Conservation (phyloP, 1,140 invertebrate genomes). For the Vanessa tameamea region DNA sequence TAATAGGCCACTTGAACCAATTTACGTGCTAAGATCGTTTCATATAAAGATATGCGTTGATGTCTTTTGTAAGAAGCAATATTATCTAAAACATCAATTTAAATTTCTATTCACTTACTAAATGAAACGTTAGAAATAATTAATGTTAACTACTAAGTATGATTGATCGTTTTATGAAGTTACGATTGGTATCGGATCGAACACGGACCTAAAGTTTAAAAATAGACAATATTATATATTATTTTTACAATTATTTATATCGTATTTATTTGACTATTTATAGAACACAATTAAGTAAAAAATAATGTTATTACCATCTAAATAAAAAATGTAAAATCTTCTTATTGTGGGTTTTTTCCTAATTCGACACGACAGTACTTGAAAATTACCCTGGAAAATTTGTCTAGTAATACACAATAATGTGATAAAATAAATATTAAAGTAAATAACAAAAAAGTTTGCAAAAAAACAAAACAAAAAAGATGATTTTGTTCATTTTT, state of each 20-base stretch:
- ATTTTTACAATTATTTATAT: background rate
- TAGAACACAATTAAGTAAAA: background rate
- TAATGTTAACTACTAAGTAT: background rate
- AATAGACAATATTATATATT: background rate
- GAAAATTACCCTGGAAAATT: too few species aligned
- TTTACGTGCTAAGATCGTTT: background rate
- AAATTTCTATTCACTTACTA: background rate
- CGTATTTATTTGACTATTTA: background rate
- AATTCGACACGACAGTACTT: too few species aligned
- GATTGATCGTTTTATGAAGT: background rate
- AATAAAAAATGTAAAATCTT: background rate
- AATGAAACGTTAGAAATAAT: background rate
- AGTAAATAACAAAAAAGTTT: too few species aligned
- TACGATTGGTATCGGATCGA: background rate
- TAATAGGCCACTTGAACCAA: too few species aligned
- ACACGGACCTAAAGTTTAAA: background rate
- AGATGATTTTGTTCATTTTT: too few species aligned
- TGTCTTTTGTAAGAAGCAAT: conserved; percentile 37
- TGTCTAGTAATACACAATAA: too few species aligned
- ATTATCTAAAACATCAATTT: conserved; percentile 14
- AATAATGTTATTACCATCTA: background rate
- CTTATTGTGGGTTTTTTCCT: too few species aligned
- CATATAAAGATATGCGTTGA: conserved; percentile 36
- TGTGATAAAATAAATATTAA: too few species aligned
- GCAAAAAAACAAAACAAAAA: too few species aligned